phyloP scores from a whole-genome alignment of 2,888 invertebrate genomes.

The Pheosia tremula region DNA sequence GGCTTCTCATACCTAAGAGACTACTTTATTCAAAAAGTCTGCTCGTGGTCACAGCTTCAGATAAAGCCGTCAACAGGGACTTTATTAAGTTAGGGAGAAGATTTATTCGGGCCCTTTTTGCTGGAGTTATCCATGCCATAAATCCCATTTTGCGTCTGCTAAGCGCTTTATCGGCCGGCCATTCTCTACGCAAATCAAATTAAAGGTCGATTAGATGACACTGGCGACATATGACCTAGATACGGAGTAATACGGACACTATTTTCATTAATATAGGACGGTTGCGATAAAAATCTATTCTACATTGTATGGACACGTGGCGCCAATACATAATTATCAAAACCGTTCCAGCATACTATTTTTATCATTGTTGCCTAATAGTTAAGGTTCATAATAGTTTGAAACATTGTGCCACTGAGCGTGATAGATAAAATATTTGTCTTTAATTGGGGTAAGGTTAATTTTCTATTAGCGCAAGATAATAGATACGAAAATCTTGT shows the following conservation, averaged over 20 bases:
- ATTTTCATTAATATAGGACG: slow-evolving; percentile 30
- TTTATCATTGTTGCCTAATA: slow-evolving; percentile 15
- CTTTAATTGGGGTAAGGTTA: slow-evolving; percentile 1
- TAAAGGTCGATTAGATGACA: slow-evolving; percentile 66
- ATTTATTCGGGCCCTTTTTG: slow-evolving; percentile 77
- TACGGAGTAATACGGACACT: slow-evolving; percentile 39
- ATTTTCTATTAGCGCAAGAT: background rate
- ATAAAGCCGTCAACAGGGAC: slow-evolving; percentile 73
- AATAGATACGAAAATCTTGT: background rate
- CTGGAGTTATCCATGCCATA: slow-evolving; percentile 72
- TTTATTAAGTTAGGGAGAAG: slow-evolving; percentile 76
- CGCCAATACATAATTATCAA: slow-evolving; percentile 12
- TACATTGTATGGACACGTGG: slow-evolving; percentile 17
- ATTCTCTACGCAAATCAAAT: slow-evolving; percentile 77
- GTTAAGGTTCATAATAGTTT: slow-evolving; percentile 26
- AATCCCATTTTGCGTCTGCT: slow-evolving; percentile 71
- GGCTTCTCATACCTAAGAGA: slow-evolving; percentile 34
- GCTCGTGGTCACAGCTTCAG: slow-evolving; percentile 59
- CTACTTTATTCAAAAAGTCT: slow-evolving; percentile 61
- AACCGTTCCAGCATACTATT: slow-evolving; percentile 19
- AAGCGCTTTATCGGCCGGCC: slow-evolving; percentile 73
- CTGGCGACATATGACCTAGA: slow-evolving; percentile 57
- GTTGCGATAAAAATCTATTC: slow-evolving; percentile 34
- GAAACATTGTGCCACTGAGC: background rate
- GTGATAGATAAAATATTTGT: background rate